Evolutionary conservation across 2,888 invertebrate species (phyloP).

Genomic region (Perizoma affinitatum): DNA sequence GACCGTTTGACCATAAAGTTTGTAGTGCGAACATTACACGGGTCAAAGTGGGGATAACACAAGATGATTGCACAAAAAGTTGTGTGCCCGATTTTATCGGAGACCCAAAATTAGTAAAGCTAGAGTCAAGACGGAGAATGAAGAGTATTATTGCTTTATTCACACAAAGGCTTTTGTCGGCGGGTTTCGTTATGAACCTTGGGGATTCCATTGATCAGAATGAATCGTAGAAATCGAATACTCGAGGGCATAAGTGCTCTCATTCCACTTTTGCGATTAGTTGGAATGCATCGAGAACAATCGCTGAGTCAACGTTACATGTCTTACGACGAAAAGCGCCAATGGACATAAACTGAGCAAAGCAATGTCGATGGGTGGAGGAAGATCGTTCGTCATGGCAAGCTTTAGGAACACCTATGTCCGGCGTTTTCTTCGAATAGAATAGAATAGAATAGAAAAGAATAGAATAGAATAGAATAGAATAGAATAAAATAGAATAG

Average conservation of each 20-base stretch:
- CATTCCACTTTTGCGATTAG: slow-evolving; percentile 12
- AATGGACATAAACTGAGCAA: not conserved
- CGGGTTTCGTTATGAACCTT: slow-evolving; percentile 12
- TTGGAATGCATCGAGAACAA: slow-evolving; percentile 1
- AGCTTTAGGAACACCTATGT: too few species aligned
- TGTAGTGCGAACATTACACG: slow-evolving; percentile 39
- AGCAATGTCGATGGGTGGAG: too few species aligned
- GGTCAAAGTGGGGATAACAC: slow-evolving; percentile 31
- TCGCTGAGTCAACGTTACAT: not conserved
- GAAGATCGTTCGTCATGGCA: too few species aligned
- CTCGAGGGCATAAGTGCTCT: slow-evolving; percentile 13
- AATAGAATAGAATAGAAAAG: too few species aligned
- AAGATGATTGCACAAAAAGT: slow-evolving; percentile 31
- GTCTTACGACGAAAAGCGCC: slow-evolving; percentile 1
- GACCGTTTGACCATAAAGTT: slow-evolving; percentile 50
- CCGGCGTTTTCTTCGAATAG: too few species aligned
- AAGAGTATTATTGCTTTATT: slow-evolving; percentile 20
- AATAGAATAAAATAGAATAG: too few species aligned
- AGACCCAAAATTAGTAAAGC: slow-evolving; percentile 30
- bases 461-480: too few species aligned
- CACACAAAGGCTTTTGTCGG: slow-evolving; percentile 24
- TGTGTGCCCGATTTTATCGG: slow-evolving; percentile 26
- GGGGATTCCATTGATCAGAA: slow-evolving; percentile 23
- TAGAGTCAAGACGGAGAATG: slow-evolving; percentile 18
- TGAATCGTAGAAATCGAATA: slow-evolving; percentile 17